Evolutionary conservation across 2,888 invertebrate species (phyloP).

Genomic region (Erebia aethiops): DNA sequence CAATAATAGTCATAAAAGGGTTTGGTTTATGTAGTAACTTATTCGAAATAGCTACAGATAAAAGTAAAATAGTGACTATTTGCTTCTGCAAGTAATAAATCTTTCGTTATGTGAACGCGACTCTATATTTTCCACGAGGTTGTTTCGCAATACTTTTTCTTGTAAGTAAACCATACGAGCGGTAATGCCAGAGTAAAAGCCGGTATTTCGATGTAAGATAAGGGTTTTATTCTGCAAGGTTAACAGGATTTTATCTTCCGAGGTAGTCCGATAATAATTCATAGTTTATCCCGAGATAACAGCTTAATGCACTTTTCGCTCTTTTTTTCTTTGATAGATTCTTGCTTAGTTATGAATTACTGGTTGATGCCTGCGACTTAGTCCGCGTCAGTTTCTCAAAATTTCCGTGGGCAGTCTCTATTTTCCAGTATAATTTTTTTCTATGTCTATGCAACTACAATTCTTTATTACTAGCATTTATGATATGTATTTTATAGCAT

Average conservation of each 20-base stretch:
- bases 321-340: background rate
- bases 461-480: too few species aligned
- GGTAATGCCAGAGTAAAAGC: conserved; percentile 6
- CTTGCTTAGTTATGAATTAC: background rate
- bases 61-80: background rate
- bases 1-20: too few species aligned
- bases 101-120: background rate
- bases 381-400: too few species aligned
- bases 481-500: too few species aligned
- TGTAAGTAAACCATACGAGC: conserved; percentile 1
- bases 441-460: too few species aligned
- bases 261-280: background rate
- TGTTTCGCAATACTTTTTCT: conserved; percentile 13
- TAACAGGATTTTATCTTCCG: conserved; percentile 2
- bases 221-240: conserved; percentile 8
- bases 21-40: too few species aligned
- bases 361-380: background rate
- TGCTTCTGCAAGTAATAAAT: background rate
- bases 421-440: too few species aligned
- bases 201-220: conserved; percentile 15
- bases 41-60: background rate
- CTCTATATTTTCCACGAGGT: background rate
- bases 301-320: background rate
- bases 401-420: too few species aligned
- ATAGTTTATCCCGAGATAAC: conserved; percentile 1